Evolutionary conservation across 2,797 vertebrate genomes (phyloP).

Genomic region (Vespertilio murinus): DNA sequence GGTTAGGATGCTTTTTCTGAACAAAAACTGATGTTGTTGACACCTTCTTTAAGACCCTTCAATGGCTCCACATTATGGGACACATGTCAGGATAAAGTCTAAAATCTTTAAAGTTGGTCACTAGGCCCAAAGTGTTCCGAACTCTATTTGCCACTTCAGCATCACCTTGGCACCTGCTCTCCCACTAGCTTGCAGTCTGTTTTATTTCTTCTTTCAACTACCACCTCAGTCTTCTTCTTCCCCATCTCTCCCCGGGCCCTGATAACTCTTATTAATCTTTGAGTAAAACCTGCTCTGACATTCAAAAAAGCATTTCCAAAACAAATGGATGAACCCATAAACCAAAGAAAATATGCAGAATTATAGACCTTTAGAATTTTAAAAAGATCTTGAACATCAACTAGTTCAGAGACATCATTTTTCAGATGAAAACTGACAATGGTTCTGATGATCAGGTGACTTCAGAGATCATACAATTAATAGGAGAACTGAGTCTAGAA

Average conservation of each 20-base stretch:
- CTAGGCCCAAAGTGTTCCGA: background rate
- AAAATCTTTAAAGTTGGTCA: background rate
- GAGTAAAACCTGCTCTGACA: background rate
- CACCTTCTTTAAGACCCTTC: background rate
- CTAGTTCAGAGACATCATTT: background rate
- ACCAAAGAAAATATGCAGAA: background rate
- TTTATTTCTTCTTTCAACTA: background rate
- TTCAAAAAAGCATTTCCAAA: slow-evolving; percentile 42
- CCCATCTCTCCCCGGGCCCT: background rate
- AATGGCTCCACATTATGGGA: background rate
- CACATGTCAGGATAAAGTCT: background rate
- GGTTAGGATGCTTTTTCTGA: background rate
- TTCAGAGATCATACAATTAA: slow-evolving; percentile 7
- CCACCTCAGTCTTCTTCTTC: background rate
- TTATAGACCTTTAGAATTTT: background rate
- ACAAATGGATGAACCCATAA: background rate
- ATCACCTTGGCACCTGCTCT: background rate
- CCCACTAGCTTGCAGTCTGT: background rate
- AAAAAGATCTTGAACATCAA: background rate
- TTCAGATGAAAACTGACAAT: background rate
- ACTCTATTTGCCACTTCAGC: background rate
- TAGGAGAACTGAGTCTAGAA: background rate
- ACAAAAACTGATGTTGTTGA: background rate
- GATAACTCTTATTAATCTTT: background rate
- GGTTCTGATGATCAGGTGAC: background rate